Base-by-base conservation (phyloP, 2,797 vertebrate genomes). In the Sardinella longiceps region DNA sequence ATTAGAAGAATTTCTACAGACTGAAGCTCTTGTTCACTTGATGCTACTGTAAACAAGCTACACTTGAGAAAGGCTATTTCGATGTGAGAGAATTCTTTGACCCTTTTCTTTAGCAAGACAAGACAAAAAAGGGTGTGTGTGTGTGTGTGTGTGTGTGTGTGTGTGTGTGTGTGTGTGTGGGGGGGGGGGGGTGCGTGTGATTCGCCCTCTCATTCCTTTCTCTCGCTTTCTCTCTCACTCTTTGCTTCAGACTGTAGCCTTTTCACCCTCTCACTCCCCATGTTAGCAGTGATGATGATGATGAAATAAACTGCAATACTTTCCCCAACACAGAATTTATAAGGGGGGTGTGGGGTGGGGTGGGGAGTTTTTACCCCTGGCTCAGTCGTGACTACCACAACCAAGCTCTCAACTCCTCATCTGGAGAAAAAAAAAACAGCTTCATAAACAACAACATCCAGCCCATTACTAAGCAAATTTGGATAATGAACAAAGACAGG, bases 401-500 rank as follows among this genome's bases (percentile, higher is more conserved):
- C 92, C 90, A 93, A 94, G 93, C 92, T 93, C 92, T 85, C 84
- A 89, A 92, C 91, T 91, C 94, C 94, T 94, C 92, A 94, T 70
- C 28, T 63, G 60, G 23, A 63, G 14, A 30, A 14, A 25, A 30
- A 12, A 33, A 33, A 14, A 43, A 39, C 18, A 77, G 10, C 37
- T 37, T 20, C 23, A 87, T 74, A 58, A 88, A 85, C 85, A 84
- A 82, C 87, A 88, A 85, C 85, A 84, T 66, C 87, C 93, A 94
- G 93, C 93, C 94, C 92, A 94, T 95, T 95, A 95, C 93, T 93
- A 95, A 95, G 94, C 94, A 95, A 89, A 93, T 94, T 94, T 93
- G 91, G 91, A 91, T 93, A 91, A 87, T 87, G 87, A 90, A 91
- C 89, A 83, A 83, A 85, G 84, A 81, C 81, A 85, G 90, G 89